phyloP scores from a whole-genome alignment of 2,797 vertebrate species.

The Vespertilio murinus region DNA sequence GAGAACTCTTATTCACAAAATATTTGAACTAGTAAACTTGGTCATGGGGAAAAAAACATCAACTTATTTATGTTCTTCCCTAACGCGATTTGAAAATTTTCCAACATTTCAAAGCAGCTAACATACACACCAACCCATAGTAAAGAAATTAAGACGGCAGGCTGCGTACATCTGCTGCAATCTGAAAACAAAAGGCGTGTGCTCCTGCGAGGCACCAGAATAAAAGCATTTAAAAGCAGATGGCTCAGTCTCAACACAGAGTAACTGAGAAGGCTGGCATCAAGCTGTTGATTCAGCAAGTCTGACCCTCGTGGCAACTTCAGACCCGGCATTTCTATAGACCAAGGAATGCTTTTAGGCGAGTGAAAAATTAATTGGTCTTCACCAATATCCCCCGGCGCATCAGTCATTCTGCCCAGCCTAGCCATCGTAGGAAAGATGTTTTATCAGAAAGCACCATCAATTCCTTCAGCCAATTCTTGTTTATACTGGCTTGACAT shows the following conservation, averaged over 20 bases:
- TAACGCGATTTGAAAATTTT: slow-evolving; percentile 56
- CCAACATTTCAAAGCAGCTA: slow-evolving; percentile 77
- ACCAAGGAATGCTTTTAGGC: slow-evolving; percentile 66
- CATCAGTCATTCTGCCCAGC: not conserved
- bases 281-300: slow-evolving; percentile 69
- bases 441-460: slow-evolving; percentile 35
- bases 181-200: slow-evolving; percentile 82
- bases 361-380: not conserved
- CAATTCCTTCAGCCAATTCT: not conserved
- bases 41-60: not conserved
- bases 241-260: slow-evolving; percentile 77
- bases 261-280: slow-evolving; percentile 67
- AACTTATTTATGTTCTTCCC: slow-evolving; percentile 55
- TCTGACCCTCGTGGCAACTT: slow-evolving; percentile 39
- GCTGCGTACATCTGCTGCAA: slow-evolving; percentile 79
- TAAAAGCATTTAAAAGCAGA: slow-evolving; percentile 77
- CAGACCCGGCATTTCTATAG: slow-evolving; percentile 37
- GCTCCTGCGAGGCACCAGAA: slow-evolving; percentile 69
- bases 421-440: not conserved
- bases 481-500: slow-evolving; percentile 52
- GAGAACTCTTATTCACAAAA: slow-evolving; percentile 55
- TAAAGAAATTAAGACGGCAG: slow-evolving; percentile 80
- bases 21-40: slow-evolving; percentile 68
- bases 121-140: slow-evolving; percentile 69
- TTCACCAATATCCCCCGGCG: not conserved